Conservation (phyloP, 23 tunicate genomes). For the Halocynthia roretzi region DNA sequence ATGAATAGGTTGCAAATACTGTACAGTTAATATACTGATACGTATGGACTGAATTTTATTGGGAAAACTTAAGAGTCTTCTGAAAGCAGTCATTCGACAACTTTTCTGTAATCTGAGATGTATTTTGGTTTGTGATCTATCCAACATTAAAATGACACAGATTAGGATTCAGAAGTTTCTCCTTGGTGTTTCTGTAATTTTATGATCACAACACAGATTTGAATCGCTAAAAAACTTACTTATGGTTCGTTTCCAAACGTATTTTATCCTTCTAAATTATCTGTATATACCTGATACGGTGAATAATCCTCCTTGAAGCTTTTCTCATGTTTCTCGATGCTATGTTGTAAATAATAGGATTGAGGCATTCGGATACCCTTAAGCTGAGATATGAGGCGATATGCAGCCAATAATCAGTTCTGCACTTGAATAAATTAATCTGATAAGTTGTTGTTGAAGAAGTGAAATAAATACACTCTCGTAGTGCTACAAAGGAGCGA, state of each 20-base stretch:
- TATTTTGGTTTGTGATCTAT: no score
- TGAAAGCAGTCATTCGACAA: no score
- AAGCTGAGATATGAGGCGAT: constrained; percentile 28
- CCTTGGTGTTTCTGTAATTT: no score
- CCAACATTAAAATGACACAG: no score
- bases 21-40: no score
- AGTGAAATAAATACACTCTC: neutral
- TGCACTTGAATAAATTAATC: neutral
- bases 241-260: neutral
- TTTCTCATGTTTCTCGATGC: constrained; percentile 31
- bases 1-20: no score
- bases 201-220: no score
- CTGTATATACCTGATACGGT: constrained; percentile 11
- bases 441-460: neutral
- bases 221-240: no score
- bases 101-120: no score
- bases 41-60: no score
- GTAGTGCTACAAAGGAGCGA: neutral
- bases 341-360: constrained; percentile 45
- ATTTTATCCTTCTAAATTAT: neutral
- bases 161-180: no score
- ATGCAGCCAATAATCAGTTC: constrained; percentile 40
- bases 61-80: no score
- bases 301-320: constrained; percentile 26
- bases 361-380: constrained; percentile 37